Evolutionary conservation across 2,113 vertebrate species (phyloP).

Genomic region (Brienomyrus longianalis): DNA sequence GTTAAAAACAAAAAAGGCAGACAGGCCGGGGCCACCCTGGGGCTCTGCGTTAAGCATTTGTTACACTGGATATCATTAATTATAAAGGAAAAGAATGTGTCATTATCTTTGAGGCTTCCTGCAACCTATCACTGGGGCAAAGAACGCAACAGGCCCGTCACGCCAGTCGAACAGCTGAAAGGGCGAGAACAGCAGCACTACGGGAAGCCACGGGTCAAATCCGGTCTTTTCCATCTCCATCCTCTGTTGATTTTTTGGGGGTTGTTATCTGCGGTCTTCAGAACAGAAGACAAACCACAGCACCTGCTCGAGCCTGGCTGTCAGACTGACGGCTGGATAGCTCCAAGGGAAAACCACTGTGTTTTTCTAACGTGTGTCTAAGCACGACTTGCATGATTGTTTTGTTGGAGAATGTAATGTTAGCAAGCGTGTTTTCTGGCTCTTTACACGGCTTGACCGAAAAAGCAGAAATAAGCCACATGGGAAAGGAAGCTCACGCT

Average conservation of each 20-base stretch:
- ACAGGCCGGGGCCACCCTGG: neutral
- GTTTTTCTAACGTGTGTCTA: neutral
- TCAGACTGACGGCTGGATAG: neutral
- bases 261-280: neutral
- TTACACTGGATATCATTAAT: constrained; percentile 1
- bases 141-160: neutral
- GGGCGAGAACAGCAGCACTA: neutral
- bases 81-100: neutral
- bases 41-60: neutral
- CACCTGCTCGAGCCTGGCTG: neutral
- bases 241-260: neutral
- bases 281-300: neutral
- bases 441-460: neutral
- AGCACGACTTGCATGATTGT: neutral
- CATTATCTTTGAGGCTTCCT: neutral
- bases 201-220: neutral
- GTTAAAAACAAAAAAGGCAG: neutral
- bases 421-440: neutral
- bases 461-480: neutral
- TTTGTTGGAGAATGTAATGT: neutral
- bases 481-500: neutral
- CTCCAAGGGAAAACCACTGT: neutral
- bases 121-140: neutral
- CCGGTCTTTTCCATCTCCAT: neutral
- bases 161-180: neutral